phyloP scores from a whole-genome alignment of 2,797 vertebrate genomes.

The Argya squamiceps region DNA sequence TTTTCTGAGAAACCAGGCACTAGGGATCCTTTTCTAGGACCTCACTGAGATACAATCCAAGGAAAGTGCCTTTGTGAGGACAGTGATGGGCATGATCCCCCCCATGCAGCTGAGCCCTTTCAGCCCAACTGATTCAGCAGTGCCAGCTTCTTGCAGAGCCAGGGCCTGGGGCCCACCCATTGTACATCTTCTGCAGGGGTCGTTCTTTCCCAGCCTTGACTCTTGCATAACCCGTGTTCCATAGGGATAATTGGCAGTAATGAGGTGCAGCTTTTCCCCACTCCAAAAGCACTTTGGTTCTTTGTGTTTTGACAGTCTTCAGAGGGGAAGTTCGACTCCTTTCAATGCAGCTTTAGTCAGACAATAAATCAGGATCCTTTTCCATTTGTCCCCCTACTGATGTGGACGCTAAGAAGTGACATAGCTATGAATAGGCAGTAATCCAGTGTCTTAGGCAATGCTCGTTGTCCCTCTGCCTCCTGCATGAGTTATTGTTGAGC shows the following conservation, averaged over 20 bases:
- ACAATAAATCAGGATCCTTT: conserved; percentile 47
- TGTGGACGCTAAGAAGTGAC: conserved; percentile 46
- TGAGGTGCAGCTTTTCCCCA: conserved; percentile 58
- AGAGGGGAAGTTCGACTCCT: conserved; percentile 26
- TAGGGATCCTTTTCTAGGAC: background rate
- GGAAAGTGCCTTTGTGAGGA: background rate
- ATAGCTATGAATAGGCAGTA: conserved; percentile 16
- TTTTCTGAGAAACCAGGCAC: background rate
- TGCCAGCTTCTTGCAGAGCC: conserved; percentile 15
- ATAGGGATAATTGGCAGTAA: conserved; percentile 43
- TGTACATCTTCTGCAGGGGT: conserved; percentile 36
- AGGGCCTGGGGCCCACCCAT: conserved; percentile 22
- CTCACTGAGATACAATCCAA: background rate
- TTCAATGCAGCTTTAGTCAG: conserved; percentile 47
- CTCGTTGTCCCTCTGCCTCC: background rate
- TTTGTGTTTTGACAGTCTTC: conserved; percentile 61
- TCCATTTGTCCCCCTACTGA: conserved; percentile 30
- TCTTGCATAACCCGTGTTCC: conserved; percentile 24
- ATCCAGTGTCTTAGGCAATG: background rate
- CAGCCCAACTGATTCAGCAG: background rate
- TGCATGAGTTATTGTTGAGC: background rate
- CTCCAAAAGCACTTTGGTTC: conserved; percentile 49
- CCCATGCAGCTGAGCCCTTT: background rate
- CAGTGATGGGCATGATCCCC: background rate
- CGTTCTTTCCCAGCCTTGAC: background rate